Evolutionary conservation across 2,113 vertebrate genomes (phyloP), one percentile per base, ranked within the genome.

Genomic region (Nannospalax galili): DNA sequence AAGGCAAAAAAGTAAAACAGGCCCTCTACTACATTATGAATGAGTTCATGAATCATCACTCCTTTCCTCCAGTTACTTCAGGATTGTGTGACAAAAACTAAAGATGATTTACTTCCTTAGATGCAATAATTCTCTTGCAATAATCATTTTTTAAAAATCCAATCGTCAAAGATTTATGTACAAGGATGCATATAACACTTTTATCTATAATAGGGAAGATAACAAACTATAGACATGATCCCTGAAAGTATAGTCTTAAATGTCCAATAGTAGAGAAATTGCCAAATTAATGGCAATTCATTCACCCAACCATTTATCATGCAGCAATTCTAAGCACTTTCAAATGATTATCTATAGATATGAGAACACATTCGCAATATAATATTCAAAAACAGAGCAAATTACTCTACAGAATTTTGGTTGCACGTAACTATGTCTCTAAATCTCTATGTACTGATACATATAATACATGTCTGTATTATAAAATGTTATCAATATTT

Each of bases 171-270:
- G 30, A 81, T 74, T 92, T 94, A 81, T 73, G 58, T 42, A 42
- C 37, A 91, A 70, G 64, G 4, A 73, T 67, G n/a, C 69, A 85
- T 90, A 79, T 30, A 67, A 19, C 82, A 92, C 30, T 37, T 84
- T 89, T 74, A 95, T 69, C 60, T 88, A 96, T 90, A 90, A 92
- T 80, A 93, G 4, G 28, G 72, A 94, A 94, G 26, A 70, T 69
- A 42, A n/a, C n/a, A n/a, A n/a, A n/a, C n/a, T n/a, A n/a, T n/a
- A n/a, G n/a, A n/a, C n/a, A n/a, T n/a, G n/a, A n/a, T n/a, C n/a
- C n/a, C n/a, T n/a, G n/a, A n/a, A n/a, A n/a, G n/a, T n/a, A n/a
- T n/a, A n/a, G 28, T 37, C 30, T 70, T 28, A 95, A 77, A 91
- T 73, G 85, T 64, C 20, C 40, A 70, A 70, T 65, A 80, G n/a